Conservation (phyloP, 2,113 vertebrate genomes). For the Hiodon tergisus region DNA sequence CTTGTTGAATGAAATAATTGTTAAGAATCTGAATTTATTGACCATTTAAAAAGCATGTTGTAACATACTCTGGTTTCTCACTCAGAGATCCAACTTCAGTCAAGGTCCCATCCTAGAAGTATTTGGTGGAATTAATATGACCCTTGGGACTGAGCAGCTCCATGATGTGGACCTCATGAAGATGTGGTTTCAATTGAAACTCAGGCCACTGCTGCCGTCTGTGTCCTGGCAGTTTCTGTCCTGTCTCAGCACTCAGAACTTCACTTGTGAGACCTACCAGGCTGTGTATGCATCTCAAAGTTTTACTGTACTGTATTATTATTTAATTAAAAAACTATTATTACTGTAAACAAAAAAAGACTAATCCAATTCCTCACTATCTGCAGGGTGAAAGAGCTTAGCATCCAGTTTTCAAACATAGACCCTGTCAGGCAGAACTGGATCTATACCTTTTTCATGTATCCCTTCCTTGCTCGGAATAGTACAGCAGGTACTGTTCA, state of each 20-base stretch:
- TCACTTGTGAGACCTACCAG: slow-evolving; percentile 65
- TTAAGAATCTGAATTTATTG: background rate
- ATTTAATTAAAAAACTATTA: background rate
- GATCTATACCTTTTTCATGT: slow-evolving; percentile 63
- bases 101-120: slow-evolving; percentile 45
- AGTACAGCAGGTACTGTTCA: slow-evolving; percentile 44
- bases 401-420: slow-evolving; percentile 54
- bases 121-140: slow-evolving; percentile 34
- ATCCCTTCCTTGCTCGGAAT: slow-evolving; percentile 60
- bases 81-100: slow-evolving; percentile 46
- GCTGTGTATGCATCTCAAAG: slow-evolving; percentile 45
- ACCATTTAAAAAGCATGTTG: background rate
- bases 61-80: background rate
- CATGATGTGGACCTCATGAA: slow-evolving; percentile 52
- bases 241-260: slow-evolving; percentile 62
- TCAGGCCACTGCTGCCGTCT: slow-evolving; percentile 56
- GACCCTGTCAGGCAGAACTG: slow-evolving; percentile 50
- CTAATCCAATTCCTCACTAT: background rate
- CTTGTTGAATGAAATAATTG: background rate
- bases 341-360: background rate
- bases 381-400: slow-evolving; percentile 50
- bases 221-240: slow-evolving; percentile 55
- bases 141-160: slow-evolving; percentile 28
- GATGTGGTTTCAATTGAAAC: slow-evolving; percentile 58
- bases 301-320: background rate